Evolutionary conservation across 1,140 invertebrate genomes (phyloP).

Genomic region (Leptopilina clavipes): DNA sequence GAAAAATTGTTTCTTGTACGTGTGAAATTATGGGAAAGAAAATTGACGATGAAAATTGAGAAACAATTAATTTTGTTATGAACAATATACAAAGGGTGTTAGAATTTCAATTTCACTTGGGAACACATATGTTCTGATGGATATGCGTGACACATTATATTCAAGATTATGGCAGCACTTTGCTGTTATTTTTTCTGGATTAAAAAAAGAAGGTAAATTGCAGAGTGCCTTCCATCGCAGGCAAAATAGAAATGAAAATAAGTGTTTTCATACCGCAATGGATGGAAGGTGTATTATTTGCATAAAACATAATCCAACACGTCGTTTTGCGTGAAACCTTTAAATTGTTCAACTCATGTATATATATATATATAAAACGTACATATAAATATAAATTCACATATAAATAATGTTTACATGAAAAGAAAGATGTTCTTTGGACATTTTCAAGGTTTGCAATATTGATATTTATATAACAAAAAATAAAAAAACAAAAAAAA

Average conservation of each 20-base stretch:
- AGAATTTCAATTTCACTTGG: not conserved
- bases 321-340: constrained; percentile 8
- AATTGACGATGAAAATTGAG: too few species aligned
- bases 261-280: not conserved
- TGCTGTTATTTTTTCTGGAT: not conserved
- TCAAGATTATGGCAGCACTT: not conserved
- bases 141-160: not conserved
- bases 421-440: constrained; percentile 11
- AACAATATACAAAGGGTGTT: not conserved
- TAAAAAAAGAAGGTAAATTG: not conserved
- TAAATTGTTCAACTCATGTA: not conserved
- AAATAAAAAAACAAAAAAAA: too few species aligned
- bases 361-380: not conserved
- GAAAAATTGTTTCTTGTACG: too few species aligned
- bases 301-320: constrained; percentile 8
- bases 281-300: constrained; percentile 16
- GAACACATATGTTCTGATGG: not conserved
- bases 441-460: not conserved
- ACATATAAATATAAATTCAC: too few species aligned
- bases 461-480: too few species aligned
- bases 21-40: too few species aligned
- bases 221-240: not conserved
- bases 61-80: not conserved
- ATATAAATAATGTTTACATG: constrained; percentile 3
- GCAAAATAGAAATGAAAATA: not conserved